Evolutionary conservation across 2,888 invertebrate genomes (phyloP).

Genomic region (Pseudanteris insignis): DNA sequence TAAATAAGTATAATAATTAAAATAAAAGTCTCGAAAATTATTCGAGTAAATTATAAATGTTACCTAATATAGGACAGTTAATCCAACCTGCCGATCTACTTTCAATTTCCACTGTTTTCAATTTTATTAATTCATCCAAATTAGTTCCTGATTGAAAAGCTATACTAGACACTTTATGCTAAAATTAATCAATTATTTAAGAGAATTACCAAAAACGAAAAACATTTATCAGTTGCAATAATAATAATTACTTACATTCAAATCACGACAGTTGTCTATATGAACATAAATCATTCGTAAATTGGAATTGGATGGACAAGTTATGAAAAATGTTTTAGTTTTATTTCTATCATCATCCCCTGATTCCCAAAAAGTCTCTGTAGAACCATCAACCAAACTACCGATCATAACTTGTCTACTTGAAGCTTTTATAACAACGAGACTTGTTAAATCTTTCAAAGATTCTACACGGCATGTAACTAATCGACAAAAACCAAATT

Average conservation of each 20-base stretch:
- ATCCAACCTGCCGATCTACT: conserved; percentile 89
- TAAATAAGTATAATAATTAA: background rate
- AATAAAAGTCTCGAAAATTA: background rate
- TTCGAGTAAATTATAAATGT: background rate
- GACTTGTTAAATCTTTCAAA: conserved; percentile 78
- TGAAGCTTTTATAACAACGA: conserved; percentile 85
- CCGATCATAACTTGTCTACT: conserved; percentile 94
- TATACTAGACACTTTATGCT: conserved; percentile 90
- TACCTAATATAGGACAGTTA: conserved; percentile 81
- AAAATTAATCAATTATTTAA: no score
- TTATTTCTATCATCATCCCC: conserved; percentile 96
- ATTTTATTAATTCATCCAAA: conserved; percentile 81
- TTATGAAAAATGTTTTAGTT: conserved; percentile 76
- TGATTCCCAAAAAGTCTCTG: conserved; percentile 99
- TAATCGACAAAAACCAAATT: conserved; percentile 65
- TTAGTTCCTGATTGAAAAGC: conserved; percentile 87
- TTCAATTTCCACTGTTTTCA: conserved; percentile 87
- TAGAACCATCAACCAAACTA: conserved; percentile 91
- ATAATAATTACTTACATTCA: conserved; percentile 74
- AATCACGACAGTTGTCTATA: conserved; percentile 93
- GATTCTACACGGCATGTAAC: conserved; percentile 72
- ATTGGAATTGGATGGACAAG: conserved; percentile 71
- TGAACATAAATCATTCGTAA: conserved; percentile 86
- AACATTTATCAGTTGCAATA: no score
- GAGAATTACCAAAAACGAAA: conserved; percentile 5